phyloP scores from a whole-genome alignment of 2,888 invertebrate species.

The Aporophyla lueneburgensis region DNA sequence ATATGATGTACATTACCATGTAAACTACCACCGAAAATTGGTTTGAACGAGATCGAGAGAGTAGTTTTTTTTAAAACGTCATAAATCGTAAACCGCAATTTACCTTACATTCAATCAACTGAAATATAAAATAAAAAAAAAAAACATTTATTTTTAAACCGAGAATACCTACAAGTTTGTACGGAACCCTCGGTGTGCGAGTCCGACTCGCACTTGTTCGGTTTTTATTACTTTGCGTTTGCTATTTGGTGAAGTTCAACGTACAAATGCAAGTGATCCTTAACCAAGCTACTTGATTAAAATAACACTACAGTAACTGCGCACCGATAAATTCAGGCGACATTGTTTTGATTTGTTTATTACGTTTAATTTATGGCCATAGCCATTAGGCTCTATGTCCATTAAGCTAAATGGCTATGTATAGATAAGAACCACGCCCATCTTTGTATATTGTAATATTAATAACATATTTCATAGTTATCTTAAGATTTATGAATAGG shows the following conservation, averaged over 20 bases:
- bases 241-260: not conserved
- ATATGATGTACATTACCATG: no score
- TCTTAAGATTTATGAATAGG: constrained; percentile 40
- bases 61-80: no score
- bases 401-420: constrained; percentile 36
- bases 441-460: constrained; percentile 27
- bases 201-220: no score
- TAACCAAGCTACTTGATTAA: constrained; percentile 17
- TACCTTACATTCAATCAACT: no score
- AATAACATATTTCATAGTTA: constrained; percentile 29
- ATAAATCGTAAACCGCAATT: no score
- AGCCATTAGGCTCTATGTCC: constrained; percentile 10
- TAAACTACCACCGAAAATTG: no score
- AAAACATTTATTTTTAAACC: no score
- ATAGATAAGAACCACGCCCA: constrained; percentile 58
- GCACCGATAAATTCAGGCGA: constrained; percentile 49
- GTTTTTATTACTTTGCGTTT: not conserved
- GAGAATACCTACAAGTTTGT: no score
- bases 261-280: constrained; percentile 14
- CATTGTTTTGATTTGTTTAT: constrained; percentile 65
- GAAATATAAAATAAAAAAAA: no score
- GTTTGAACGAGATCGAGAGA: no score
- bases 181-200: no score
- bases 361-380: constrained; percentile 41
- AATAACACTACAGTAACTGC: constrained; percentile 39